These are phyloP conservation scores for Temnothorax rugatulus DNA, from an alignment of 2,888 invertebrate species.

Conservation along the genomic window DNA sequence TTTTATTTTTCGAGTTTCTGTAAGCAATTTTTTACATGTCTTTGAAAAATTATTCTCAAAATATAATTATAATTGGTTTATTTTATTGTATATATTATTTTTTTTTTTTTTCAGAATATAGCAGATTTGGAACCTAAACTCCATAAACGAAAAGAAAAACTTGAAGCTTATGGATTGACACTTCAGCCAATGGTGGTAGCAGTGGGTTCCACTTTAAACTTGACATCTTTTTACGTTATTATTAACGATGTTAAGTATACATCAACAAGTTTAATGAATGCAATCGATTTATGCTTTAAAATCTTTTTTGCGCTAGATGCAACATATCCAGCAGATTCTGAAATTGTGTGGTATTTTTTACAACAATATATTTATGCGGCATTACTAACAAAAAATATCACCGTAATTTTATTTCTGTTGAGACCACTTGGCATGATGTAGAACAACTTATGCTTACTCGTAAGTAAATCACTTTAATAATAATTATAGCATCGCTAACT, in stretches of 20 bases:
- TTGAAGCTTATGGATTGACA: constrained; percentile 1
- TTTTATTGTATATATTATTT: background rate
- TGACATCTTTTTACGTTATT: constrained; percentile 6
- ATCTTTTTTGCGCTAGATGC: constrained; percentile 11
- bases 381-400: background rate
- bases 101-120: constrained; percentile 15
- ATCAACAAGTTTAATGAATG: background rate
- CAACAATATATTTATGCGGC: background rate
- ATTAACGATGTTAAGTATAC: constrained; percentile 12
- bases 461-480: background rate
- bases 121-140: constrained; percentile 26
- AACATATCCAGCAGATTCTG: constrained; percentile 15
- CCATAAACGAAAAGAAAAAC: constrained; percentile 28
- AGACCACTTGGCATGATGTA: background rate
- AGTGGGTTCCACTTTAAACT: background rate
- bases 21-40: background rate
- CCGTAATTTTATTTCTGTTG: constrained; percentile 8
- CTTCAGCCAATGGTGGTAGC: constrained; percentile 15
- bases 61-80: background rate
- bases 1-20: constrained; percentile 1
- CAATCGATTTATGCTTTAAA: background rate
- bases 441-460: background rate
- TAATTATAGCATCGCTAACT: background rate
- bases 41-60: background rate
- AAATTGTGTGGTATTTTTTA: constrained; percentile 14